phyloP scores from a whole-genome alignment of 2,797 vertebrate genomes.

The Anabas testudineus region DNA sequence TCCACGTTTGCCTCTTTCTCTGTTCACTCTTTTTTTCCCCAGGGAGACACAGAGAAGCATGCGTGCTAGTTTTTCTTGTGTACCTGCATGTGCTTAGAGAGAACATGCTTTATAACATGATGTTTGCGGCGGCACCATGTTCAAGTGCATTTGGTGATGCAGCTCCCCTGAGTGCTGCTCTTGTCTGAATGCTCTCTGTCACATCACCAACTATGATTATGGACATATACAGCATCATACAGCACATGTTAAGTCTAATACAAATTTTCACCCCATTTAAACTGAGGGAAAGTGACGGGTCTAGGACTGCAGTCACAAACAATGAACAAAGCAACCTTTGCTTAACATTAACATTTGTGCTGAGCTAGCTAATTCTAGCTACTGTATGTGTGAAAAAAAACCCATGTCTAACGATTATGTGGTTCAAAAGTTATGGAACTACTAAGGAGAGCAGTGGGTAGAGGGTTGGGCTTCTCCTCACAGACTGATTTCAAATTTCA shows the following conservation, averaged over 20 bases:
- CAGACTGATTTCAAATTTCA: too few relatives aligned
- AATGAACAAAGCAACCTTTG: too few relatives aligned
- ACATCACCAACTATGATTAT: neutral
- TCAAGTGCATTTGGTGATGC: conserved; percentile 16
- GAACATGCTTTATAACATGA: conserved; percentile 11
- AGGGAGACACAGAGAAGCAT: conserved; percentile 5
- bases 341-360: too few relatives aligned
- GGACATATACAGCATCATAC: neutral
- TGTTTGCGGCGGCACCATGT: conserved; percentile 19
- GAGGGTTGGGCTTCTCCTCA: too few relatives aligned
- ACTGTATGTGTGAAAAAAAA: too few relatives aligned
- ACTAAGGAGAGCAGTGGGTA: too few relatives aligned
- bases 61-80: neutral
- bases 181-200: conserved; percentile 5
- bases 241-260: neutral
- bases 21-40: conserved; percentile 31
- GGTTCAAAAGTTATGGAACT: too few relatives aligned
- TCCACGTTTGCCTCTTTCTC: conserved; percentile 23
- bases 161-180: conserved; percentile 4
- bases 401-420: too few relatives aligned
- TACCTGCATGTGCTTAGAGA: neutral
- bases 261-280: too few relatives aligned
- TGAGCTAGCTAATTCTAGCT: too few relatives aligned
- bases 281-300: too few relatives aligned
- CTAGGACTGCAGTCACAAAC: too few relatives aligned